These are phyloP conservation scores for Melanostoma scalare DNA, from an alignment of 2,888 invertebrate species.

Conservation along the genomic window DNA sequence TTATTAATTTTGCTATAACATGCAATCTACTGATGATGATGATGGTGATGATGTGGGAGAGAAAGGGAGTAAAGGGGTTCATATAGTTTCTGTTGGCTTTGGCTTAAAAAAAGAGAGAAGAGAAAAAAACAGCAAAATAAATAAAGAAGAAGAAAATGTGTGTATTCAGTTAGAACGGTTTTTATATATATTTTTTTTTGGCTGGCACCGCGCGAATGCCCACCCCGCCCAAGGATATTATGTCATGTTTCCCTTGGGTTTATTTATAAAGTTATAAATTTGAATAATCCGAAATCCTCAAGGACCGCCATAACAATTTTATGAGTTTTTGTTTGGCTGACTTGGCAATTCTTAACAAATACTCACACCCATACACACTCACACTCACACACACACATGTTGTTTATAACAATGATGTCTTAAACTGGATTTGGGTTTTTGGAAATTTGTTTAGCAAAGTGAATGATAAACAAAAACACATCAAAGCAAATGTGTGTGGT, in stretches of 20 bases:
- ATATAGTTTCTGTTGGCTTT: too few species aligned
- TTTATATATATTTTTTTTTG: conserved; percentile 45
- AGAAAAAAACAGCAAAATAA: too few species aligned
- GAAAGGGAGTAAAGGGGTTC: not conserved
- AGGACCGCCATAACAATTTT: conserved; percentile 65
- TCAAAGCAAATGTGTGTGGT: not conserved
- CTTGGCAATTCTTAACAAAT: conserved; percentile 11
- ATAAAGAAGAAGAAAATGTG: too few species aligned
- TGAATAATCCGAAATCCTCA: conserved; percentile 68
- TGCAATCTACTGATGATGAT: conserved; percentile 45
- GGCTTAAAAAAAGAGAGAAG: too few species aligned
- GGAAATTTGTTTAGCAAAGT: conserved; percentile 23
- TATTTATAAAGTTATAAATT: conserved; percentile 70
- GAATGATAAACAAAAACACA: conserved; percentile 27
- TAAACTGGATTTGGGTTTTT: conserved; percentile 25
- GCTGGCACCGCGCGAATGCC: not conserved
- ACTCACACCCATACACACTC: conserved; percentile 8
- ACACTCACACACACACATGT: conserved; percentile 3
- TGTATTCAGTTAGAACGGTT: conserved; percentile 21
- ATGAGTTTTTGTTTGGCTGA: conserved; percentile 62
- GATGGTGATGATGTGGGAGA: not conserved
- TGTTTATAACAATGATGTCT: conserved; percentile 2
- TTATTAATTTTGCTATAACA: conserved; percentile 65
- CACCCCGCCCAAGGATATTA: conserved; percentile 18
- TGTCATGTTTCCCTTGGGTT: conserved; percentile 44